These are phyloP conservation scores for Rhabditophanes sp. DNA, from an alignment of 2,888 invertebrate species.

Conservation along the genomic window DNA sequence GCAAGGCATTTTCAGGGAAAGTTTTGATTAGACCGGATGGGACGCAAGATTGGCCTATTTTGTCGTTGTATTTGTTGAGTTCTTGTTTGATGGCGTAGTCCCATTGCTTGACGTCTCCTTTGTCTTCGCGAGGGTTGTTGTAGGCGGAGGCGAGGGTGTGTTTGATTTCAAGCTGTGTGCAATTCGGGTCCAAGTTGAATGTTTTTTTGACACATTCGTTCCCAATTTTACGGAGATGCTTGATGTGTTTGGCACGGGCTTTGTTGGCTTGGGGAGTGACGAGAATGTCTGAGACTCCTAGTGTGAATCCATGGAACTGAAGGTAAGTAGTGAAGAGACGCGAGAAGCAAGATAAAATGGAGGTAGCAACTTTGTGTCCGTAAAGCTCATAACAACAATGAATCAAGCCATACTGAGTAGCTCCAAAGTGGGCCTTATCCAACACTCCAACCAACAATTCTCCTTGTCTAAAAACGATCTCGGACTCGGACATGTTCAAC, in stretches of 20 bases:
- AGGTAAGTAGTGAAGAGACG: conserved; percentile 76
- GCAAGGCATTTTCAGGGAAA: conserved; percentile 88
- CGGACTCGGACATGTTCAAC: conserved; percentile 65
- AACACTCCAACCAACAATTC: conserved; percentile 75
- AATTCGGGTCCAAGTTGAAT: conserved; percentile 51
- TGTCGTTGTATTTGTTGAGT: conserved; percentile 69
- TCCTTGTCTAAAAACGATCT: conserved; percentile 62
- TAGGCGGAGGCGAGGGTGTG: conserved; percentile 34
- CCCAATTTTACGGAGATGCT: conserved; percentile 32
- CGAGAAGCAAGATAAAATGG: conserved; percentile 70
- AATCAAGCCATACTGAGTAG: conserved; percentile 78
- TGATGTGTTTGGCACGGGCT: conserved; percentile 50
- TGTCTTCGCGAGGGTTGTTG: conserved; percentile 26
- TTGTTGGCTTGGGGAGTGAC: conserved; percentile 59
- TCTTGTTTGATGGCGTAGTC: conserved; percentile 63
- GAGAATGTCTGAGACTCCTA: conserved; percentile 85
- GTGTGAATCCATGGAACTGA: conserved; percentile 68
- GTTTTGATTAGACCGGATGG: conserved; percentile 65
- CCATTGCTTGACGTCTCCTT: conserved; percentile 57
- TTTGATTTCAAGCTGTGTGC: conserved; percentile 46
- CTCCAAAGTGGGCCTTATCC: conserved; percentile 90
- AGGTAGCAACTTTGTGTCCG: conserved; percentile 67
- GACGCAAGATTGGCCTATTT: conserved; percentile 73
- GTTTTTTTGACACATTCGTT: conserved; percentile 47
- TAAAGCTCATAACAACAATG: conserved; percentile 90